Percentiles rank a stretch among this genome's conserved stretches.
Conservation (phyloP, 2,888 invertebrate genomes). For the Abrostola triplasia region DNA sequence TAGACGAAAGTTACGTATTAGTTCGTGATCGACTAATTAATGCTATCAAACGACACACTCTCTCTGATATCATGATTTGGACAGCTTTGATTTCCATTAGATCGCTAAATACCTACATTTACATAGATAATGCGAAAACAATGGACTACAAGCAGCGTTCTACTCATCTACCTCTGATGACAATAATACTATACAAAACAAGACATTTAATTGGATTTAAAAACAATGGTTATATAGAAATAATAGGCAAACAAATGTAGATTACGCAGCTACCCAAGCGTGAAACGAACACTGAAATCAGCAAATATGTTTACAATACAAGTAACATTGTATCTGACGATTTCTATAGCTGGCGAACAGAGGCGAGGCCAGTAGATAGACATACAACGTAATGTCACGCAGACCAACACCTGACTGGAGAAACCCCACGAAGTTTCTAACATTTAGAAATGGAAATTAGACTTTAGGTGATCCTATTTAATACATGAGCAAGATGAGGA, state of each 20-base stretch:
- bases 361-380: constrained; percentile 45
- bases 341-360: constrained; percentile 59
- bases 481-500: not conserved
- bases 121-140: not conserved
- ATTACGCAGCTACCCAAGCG: constrained; percentile 10
- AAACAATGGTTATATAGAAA: not conserved
- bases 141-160: not conserved
- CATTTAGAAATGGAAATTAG: constrained; percentile 1
- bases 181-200: too few relatives aligned
- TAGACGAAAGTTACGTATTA: constrained; percentile 20
- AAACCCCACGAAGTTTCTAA: constrained; percentile 11
- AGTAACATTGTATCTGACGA: constrained; percentile 54
- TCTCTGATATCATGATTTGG: constrained; percentile 26
- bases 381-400: constrained; percentile 51
- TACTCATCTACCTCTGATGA: too few relatives aligned
- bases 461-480: not conserved
- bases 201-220: not conserved
- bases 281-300: constrained; percentile 22
- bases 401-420: constrained; percentile 32
- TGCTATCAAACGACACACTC: constrained; percentile 19
- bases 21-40: constrained; percentile 34
- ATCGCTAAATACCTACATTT: not conserved
- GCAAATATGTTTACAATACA: constrained; percentile 42
- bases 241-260: constrained; percentile 1
- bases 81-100: constrained; percentile 15